phyloP scores from a whole-genome alignment of 1,140 invertebrate genomes.

The Grapholita molesta region DNA sequence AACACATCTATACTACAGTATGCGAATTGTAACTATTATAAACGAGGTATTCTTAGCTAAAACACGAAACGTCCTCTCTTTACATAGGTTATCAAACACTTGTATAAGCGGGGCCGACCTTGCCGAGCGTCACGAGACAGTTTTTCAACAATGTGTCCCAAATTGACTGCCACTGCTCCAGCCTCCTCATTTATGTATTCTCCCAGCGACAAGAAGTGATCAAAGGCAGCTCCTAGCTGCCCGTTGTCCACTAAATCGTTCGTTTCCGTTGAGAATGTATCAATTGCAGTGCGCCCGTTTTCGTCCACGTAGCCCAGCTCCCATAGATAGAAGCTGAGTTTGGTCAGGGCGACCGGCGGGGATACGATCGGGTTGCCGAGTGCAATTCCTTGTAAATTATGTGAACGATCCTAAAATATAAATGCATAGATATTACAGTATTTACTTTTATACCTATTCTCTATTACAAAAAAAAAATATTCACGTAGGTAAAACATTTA shows the following conservation, averaged over 20 bases:
- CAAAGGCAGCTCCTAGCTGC: conserved; percentile 42
- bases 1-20: no score
- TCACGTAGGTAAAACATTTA: no score
- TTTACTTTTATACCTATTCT: no score
- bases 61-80: background rate
- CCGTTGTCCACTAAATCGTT: conserved; percentile 33
- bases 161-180: conserved; percentile 55
- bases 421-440: background rate
- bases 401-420: conserved; percentile 18
- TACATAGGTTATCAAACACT: conserved; percentile 13
- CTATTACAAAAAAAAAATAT: no score
- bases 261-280: conserved; percentile 37
- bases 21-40: no score
- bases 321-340: conserved; percentile 65
- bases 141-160: conserved; percentile 55
- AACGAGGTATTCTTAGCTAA: no score
- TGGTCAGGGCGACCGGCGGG: conserved; percentile 70
- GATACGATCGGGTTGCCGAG: conserved; percentile 88
- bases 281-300: conserved; percentile 44
- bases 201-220: conserved; percentile 48
- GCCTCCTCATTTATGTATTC: conserved; percentile 49
- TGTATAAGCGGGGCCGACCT: conserved; percentile 29
- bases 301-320: conserved; percentile 59
- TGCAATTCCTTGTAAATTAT: conserved; percentile 83
- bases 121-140: conserved; percentile 28